These are phyloP conservation scores for Thoracochromis brauschi DNA, from an alignment of 2,113 vertebrate genomes.

Conservation along the genomic window DNA sequence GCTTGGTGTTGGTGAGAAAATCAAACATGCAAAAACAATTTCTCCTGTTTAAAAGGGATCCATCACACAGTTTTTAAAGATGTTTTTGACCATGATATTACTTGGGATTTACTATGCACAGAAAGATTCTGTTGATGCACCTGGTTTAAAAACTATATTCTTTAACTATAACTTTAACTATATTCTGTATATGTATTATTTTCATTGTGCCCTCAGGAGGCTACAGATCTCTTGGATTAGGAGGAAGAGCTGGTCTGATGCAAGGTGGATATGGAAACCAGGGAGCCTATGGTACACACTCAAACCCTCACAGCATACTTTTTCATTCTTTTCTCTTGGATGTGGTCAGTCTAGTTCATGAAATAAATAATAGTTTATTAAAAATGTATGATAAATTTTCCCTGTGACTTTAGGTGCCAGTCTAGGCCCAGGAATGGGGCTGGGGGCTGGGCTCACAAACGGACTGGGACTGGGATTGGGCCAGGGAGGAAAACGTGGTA, in stretches of 20 bases:
- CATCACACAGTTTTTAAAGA: background rate
- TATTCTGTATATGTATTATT: background rate
- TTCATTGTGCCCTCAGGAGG: constrained; percentile 15
- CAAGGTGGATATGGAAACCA: constrained; percentile 49
- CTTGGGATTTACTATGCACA: background rate
- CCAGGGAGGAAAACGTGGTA: constrained; percentile 51
- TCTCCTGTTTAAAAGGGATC: background rate
- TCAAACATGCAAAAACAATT: background rate
- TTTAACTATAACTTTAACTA: background rate
- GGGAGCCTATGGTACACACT: constrained; percentile 39
- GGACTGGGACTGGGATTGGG: constrained; percentile 35
- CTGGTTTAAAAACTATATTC: background rate
- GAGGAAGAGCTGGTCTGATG: constrained; percentile 37
- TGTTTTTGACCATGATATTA: background rate
- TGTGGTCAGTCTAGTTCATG: background rate
- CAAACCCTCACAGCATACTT: background rate
- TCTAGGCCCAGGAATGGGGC: constrained; percentile 40
- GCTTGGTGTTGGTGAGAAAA: constrained; percentile 44
- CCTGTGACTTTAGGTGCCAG: constrained; percentile 32
- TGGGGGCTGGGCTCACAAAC: constrained; percentile 42
- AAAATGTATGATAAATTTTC: background rate
- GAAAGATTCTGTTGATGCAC: background rate
- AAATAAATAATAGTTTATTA: background rate
- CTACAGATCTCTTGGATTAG: constrained; percentile 48
- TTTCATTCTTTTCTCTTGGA: background rate